phyloP scores from a whole-genome alignment of 2,797 vertebrate species.

The Glossophaga mutica region DNA sequence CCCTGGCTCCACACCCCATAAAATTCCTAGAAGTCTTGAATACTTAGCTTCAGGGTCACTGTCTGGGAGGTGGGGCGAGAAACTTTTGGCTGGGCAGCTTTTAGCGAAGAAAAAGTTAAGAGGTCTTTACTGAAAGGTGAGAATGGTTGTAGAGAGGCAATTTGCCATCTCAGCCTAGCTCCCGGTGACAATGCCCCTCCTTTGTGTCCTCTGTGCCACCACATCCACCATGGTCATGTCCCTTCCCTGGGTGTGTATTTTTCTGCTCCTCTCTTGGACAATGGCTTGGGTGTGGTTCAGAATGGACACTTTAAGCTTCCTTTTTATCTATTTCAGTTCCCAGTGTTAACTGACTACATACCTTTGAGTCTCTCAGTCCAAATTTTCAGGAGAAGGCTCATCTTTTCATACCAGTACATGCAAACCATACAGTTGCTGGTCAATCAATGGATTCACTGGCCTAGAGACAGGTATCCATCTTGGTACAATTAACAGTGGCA shows the following conservation, averaged over 20 bases:
- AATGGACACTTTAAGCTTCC: neutral
- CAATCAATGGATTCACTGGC: neutral
- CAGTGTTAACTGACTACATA: neutral
- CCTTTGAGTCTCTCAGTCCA: neutral
- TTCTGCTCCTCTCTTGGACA: neutral
- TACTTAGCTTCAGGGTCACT: neutral
- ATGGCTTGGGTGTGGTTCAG: neutral
- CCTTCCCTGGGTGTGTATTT: neutral
- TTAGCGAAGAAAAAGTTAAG: neutral
- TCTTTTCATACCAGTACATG: neutral
- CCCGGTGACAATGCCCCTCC: neutral
- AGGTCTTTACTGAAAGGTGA: neutral
- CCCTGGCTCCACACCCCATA: neutral
- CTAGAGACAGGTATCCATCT: neutral
- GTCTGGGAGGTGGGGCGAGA: neutral
- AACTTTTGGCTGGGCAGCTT: neutral
- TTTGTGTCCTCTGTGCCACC: neutral
- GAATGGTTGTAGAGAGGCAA: neutral
- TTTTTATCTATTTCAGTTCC: neutral
- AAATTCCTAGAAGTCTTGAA: neutral
- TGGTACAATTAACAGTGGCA: neutral
- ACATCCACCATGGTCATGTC: neutral
- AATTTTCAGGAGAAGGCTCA: neutral
- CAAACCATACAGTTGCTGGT: neutral
- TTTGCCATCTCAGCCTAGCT: neutral